A percentile compares a stretch with the other conserved stretches of the same genome.
Evolutionary conservation across 1,140 invertebrate genomes (phyloP).

Genomic region (Aphaenogaster ashmeadi): DNA sequence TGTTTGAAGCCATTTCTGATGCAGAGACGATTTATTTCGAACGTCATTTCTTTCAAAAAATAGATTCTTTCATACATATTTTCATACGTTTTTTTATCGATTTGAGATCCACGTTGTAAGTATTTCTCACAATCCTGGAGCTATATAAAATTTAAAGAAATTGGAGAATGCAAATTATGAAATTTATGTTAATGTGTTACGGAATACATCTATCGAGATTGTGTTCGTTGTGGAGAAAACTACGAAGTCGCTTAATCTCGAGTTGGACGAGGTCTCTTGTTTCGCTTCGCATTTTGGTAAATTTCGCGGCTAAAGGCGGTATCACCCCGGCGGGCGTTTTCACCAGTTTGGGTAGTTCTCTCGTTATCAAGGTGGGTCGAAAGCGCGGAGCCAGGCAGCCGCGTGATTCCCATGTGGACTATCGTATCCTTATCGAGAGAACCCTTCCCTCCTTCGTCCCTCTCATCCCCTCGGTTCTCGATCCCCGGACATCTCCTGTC

Average conservation of each 20-base stretch:
- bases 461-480: slow-evolving; percentile 42
- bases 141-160: background rate
- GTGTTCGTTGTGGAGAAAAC: background rate
- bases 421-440: slow-evolving; percentile 69
- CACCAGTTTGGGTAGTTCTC: slow-evolving; percentile 52
- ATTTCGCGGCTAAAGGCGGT: background rate
- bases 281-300: slow-evolving; percentile 28
- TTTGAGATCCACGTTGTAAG: background rate
- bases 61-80: background rate
- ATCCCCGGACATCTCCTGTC: slow-evolving; percentile 22
- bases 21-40: background rate
- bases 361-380: slow-evolving; percentile 68
- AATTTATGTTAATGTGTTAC: background rate
- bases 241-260: background rate
- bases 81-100: background rate
- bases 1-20: background rate
- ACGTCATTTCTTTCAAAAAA: background rate
- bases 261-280: background rate
- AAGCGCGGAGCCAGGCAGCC: slow-evolving; percentile 32
- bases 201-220: background rate
- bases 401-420: slow-evolving; percentile 69
- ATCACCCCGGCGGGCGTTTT: slow-evolving; percentile 48
- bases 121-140: background rate
- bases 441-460: slow-evolving; percentile 35
- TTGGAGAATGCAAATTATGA: background rate